phyloP scores from a whole-genome alignment of 1,140 invertebrate genomes.

The Delia radicum region DNA sequence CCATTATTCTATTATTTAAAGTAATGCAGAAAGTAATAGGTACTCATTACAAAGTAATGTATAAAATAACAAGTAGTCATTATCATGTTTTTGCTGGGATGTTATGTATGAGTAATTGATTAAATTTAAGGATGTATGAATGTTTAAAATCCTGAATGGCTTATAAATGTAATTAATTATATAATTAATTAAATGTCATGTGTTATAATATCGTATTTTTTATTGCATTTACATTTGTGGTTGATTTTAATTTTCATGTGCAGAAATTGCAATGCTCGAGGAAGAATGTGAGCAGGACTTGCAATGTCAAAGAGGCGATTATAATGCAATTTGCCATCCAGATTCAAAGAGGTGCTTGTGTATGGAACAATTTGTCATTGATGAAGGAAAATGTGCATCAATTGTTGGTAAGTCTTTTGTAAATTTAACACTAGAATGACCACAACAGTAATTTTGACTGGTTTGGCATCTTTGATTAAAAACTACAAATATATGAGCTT shows the following conservation, averaged over 20 bases:
- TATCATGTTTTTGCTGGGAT: too few relatives aligned
- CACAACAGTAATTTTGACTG: too few relatives aligned
- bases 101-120: not conserved
- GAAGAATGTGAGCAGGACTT: slow-evolving; percentile 34
- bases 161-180: not conserved
- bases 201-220: not conserved
- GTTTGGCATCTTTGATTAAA: too few relatives aligned
- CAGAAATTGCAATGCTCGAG: slow-evolving; percentile 16
- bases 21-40: too few relatives aligned
- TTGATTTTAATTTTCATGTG: not conserved
- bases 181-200: not conserved
- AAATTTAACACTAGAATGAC: too few relatives aligned
- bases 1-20: too few relatives aligned
- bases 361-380: slow-evolving; percentile 31
- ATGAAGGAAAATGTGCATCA: slow-evolving; percentile 36
- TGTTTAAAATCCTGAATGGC: not conserved
- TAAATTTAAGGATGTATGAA: not conserved
- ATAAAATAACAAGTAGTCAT: too few relatives aligned
- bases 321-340: slow-evolving; percentile 35
- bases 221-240: not conserved
- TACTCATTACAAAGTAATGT: too few relatives aligned
- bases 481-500: too few relatives aligned
- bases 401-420: slow-evolving; percentile 32
- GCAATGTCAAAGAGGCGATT: slow-evolving; percentile 38
- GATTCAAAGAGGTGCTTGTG: slow-evolving; percentile 34